These are phyloP conservation scores for Hesperia comma DNA, from an alignment of 2,888 invertebrate species.

Conservation along the genomic window DNA sequence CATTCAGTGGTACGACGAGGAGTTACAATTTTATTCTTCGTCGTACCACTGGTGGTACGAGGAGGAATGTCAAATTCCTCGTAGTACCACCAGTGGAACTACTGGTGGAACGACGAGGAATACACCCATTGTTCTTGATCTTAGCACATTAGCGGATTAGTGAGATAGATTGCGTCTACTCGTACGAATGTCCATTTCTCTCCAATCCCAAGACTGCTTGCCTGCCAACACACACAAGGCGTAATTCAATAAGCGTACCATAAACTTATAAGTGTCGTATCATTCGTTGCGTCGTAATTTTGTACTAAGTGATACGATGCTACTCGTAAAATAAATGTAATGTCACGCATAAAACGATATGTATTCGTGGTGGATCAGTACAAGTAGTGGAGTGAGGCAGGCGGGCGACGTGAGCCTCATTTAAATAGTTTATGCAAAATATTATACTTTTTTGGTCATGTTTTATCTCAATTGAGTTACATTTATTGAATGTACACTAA, in stretches of 20 bases:
- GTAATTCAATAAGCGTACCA: constrained; percentile 10
- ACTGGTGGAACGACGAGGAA: too few species aligned
- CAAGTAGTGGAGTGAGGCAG: too few species aligned
- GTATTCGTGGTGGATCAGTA: not conserved
- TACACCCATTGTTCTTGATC: constrained; percentile 5
- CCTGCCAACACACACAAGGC: not conserved
- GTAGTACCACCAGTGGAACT: too few species aligned
- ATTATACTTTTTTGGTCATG: not conserved
- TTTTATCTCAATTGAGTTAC: too few species aligned
- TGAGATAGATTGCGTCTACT: not conserved
- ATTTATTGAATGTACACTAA: too few species aligned
- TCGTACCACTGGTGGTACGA: too few species aligned
- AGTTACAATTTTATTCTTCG: too few species aligned
- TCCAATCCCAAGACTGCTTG: not conserved
- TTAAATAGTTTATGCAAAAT: not conserved
- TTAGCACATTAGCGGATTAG: constrained; percentile 8
- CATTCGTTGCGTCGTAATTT: too few species aligned
- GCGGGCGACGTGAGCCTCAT: too few species aligned
- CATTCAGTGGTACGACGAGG: too few species aligned
- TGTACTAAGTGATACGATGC: constrained; percentile 10
- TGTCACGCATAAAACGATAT: constrained; percentile 7
- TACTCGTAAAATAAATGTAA: constrained; percentile 20
- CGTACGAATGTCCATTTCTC: constrained; percentile 3
- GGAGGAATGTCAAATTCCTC: too few species aligned
- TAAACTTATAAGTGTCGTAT: constrained; percentile 13